Base-by-base conservation (phyloP, 2,113 vertebrate species). In the Myotis lucifugus region DNA sequence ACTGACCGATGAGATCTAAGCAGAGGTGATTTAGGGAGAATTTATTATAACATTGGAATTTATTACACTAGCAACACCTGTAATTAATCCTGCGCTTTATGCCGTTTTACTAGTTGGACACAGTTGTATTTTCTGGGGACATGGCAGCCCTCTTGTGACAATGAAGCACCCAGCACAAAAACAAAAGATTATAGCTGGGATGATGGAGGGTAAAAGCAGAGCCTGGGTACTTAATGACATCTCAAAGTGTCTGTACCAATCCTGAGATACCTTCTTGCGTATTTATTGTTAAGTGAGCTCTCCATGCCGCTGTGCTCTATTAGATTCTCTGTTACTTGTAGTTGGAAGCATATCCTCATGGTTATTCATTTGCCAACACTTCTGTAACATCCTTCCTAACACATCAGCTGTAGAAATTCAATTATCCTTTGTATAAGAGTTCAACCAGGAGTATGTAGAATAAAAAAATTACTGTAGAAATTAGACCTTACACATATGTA, bases 11-110 rank as follows among this genome's bases (percentile, higher is more conserved):
- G 64, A 83, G 15, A 90, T 48, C 3, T 12, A 89, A 82, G 52
- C 4, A 94, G 66, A 66, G 23, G 9, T 42, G 23, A 50, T 5
- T 15, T 93, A 15, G 7, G 19, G 34, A 42, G 17, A 64, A 85
- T 66, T 15, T 86, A 56, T 40, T 48, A 40, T 88, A 81, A 95
- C 18, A 23, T 23, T 88, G 25, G 5, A 52, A 83, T 76, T 77
- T 66, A 25, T 86, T 69, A 88, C 3, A 37, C 15, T 76, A n/a
- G 14, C 23, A 0, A 40, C n/a, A 27, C 4, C 48, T 73, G 6
- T 18, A 56, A 5, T 18, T 87, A 83, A 69, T 9, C 25, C 40
- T 23, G 15, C 5, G 6, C 17, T 56, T 73, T 94, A 83, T 46
- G 6, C 2, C 34, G 56, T 77, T 18, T 76, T 50, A 86, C 3